phyloP scores from a whole-genome alignment of 2,113 vertebrate genomes.

The Syrmaticus mikado region DNA sequence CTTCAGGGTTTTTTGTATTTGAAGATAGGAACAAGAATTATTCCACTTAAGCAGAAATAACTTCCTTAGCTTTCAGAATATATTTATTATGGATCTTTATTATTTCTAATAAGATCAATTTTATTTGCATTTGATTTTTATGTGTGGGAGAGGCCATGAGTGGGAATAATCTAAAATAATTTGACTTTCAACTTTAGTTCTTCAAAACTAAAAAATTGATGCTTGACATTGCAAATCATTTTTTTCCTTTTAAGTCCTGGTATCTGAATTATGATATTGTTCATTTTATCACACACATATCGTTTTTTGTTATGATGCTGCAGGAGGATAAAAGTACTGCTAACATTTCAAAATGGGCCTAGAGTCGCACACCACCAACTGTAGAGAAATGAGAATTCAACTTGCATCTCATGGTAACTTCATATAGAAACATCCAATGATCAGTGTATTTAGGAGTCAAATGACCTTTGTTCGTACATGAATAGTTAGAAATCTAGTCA shows the following conservation, averaged over 20 bases:
- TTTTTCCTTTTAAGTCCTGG: background rate
- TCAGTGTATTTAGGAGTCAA: background rate
- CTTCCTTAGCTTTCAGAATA: background rate
- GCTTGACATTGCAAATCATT: background rate
- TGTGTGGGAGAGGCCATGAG: background rate
- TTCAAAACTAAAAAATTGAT: background rate
- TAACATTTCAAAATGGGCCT: background rate
- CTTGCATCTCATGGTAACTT: background rate
- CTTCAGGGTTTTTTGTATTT: background rate
- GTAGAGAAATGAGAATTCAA: background rate
- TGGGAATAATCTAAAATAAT: conserved; percentile 11
- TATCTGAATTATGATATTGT: background rate
- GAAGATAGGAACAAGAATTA: conserved; percentile 3
- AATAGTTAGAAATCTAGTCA: background rate
- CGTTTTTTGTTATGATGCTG: background rate
- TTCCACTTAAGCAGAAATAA: background rate
- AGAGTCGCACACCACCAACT: background rate
- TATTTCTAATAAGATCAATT: background rate
- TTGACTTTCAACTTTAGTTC: conserved; percentile 4
- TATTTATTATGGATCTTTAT: background rate
- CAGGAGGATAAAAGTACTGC: background rate
- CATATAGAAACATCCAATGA: background rate
- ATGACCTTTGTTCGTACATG: background rate
- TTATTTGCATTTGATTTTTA: conserved; percentile 18
- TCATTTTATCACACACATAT: background rate